These are phyloP conservation scores for Adelognathus sp. DNA, from an alignment of 2,888 invertebrate genomes.

Conservation along the genomic window DNA sequence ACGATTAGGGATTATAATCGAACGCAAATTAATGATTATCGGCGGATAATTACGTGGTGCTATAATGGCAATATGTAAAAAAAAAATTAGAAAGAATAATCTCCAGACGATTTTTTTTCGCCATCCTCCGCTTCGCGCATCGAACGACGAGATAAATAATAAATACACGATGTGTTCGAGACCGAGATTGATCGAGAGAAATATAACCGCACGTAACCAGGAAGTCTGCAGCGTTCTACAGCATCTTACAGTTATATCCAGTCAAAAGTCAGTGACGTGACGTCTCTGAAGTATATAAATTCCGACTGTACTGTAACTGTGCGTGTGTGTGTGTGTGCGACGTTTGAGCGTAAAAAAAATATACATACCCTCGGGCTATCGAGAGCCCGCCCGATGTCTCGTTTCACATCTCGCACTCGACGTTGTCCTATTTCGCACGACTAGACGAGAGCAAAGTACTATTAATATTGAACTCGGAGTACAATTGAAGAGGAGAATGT, in stretches of 20 bases:
- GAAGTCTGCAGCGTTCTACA: slow-evolving; percentile 27
- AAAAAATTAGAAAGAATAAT: background rate
- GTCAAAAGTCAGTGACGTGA: slow-evolving; percentile 33
- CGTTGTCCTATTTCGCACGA: slow-evolving; percentile 2
- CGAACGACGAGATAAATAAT: slow-evolving; percentile 4
- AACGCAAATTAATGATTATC: no score
- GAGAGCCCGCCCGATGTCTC: background rate
- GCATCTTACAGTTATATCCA: slow-evolving; percentile 39
- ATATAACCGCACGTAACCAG: slow-evolving; percentile 37
- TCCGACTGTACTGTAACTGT: background rate
- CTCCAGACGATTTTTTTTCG: slow-evolving; percentile 6
- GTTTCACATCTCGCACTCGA: background rate
- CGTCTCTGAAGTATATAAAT: slow-evolving; percentile 2
- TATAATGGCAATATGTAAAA: no score
- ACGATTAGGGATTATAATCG: no score
- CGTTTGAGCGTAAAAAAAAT: background rate
- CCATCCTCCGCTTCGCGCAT: background rate
- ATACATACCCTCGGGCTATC: background rate
- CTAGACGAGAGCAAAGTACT: slow-evolving; percentile 4
- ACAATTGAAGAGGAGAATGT: no score
- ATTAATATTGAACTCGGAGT: no score
- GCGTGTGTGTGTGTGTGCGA: background rate
- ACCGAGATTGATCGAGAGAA: slow-evolving; percentile 18
- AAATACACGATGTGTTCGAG: background rate
- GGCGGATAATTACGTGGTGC: no score